These are phyloP conservation scores for Sphaerodactylus townsendi DNA, from an alignment of 2,113 vertebrate genomes.

Conservation along the genomic window DNA sequence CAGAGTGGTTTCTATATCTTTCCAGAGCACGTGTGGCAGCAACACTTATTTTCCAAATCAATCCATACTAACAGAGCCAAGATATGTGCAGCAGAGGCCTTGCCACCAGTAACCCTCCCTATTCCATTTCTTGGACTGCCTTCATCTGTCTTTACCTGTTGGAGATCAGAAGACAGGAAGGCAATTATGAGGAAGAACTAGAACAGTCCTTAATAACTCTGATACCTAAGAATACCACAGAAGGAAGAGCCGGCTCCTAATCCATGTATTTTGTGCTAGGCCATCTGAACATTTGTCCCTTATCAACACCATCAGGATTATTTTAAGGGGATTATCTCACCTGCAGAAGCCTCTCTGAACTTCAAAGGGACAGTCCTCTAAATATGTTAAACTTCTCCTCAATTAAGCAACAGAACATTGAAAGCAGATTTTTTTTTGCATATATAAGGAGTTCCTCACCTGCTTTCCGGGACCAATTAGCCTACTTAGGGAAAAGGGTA, in stretches of 20 bases:
- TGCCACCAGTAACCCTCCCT: no score
- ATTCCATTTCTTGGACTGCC: neutral
- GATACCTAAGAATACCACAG: neutral
- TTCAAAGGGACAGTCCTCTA: slow-evolving; percentile 48
- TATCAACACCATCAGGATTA: slow-evolving; percentile 56
- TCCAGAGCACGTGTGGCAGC: no score
- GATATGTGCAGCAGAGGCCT: neutral
- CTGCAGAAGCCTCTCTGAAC: slow-evolving; percentile 51
- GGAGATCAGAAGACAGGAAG: neutral
- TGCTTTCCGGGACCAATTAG: slow-evolving; percentile 8
- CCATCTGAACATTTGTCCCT: slow-evolving; percentile 6
- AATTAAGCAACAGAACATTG: slow-evolving; percentile 55
- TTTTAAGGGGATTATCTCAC: slow-evolving; percentile 55
- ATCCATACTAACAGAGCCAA: neutral
- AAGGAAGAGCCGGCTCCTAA: neutral
- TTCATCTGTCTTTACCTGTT: neutral
- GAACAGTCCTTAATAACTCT: neutral
- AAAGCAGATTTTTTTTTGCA: slow-evolving; percentile 41
- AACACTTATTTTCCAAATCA: no score
- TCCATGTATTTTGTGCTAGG: neutral
- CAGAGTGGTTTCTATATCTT: no score
- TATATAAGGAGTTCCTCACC: slow-evolving; percentile 32
- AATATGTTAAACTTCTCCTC: slow-evolving; percentile 1
- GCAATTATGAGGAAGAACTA: neutral
- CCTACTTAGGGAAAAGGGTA: neutral